Percentiles rank a stretch among this genome's conserved stretches.
Evolutionary conservation across 2,797 vertebrate genomes (phyloP).

Genomic region (Ammospiza maritima): DNA sequence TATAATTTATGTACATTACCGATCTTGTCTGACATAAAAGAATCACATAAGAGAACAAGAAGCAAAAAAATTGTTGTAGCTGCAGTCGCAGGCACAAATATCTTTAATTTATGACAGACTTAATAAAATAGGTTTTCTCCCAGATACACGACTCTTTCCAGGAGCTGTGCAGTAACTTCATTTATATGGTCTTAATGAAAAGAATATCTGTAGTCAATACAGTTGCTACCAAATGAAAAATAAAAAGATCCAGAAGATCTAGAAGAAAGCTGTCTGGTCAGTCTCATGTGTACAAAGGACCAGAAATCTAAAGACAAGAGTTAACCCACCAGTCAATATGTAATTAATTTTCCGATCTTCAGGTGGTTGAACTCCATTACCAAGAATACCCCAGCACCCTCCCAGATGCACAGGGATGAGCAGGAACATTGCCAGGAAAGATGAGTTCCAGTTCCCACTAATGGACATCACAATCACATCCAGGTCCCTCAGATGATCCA

Average conservation of each 20-base stretch:
- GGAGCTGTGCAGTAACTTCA: background rate
- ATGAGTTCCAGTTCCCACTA: background rate
- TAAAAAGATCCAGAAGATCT: background rate
- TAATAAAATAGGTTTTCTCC: conserved; percentile 28
- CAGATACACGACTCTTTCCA: background rate
- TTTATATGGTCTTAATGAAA: background rate
- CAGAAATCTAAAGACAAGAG: background rate
- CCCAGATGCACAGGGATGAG: background rate
- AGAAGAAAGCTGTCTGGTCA: background rate
- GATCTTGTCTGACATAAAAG: conserved; percentile 40
- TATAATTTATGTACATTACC: conserved; percentile 31
- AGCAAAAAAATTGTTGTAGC: background rate
- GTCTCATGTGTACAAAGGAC: background rate
- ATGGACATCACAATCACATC: fast-evolving
- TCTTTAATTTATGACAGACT: conserved; percentile 9
- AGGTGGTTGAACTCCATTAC: background rate
- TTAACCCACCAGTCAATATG: background rate
- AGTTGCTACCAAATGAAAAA: background rate
- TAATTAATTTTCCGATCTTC: background rate
- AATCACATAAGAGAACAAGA: background rate
- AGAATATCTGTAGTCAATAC: background rate
- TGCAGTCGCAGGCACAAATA: conserved; percentile 17
- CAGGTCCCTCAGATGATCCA: background rate
- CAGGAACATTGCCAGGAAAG: background rate
- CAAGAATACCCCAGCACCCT: background rate